phyloP scores from a whole-genome alignment of 2,888 invertebrate species.

The Phytoseiulus persimilis region DNA sequence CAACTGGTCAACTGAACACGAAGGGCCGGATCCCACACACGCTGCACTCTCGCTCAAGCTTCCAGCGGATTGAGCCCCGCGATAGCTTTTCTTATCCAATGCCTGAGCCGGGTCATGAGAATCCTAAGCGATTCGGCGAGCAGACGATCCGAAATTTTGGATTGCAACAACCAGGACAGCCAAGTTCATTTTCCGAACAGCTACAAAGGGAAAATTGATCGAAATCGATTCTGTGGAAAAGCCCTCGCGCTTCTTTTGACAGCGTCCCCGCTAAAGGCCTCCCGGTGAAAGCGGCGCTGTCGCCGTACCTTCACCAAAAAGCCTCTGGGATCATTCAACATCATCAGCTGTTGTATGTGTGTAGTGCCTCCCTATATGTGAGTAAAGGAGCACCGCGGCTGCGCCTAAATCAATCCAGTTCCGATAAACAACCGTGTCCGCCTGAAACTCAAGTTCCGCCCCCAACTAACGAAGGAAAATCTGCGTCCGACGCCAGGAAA shows the following conservation, averaged over 20 bases:
- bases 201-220: background rate
- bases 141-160: background rate
- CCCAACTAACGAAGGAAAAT: background rate
- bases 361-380: background rate
- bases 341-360: background rate
- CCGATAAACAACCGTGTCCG: background rate
- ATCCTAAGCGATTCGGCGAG: background rate
- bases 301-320: background rate
- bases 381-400: background rate
- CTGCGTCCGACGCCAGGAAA: background rate
- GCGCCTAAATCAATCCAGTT: background rate
- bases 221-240: background rate
- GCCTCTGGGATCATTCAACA: background rate
- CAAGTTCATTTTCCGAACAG: background rate
- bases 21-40: slow-evolving; percentile 5
- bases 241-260: background rate
- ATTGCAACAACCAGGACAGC: background rate
- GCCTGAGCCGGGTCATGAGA: background rate
- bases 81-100: background rate
- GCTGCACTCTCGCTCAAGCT: slow-evolving; percentile 5
- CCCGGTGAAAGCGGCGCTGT: background rate
- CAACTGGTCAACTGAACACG: background rate
- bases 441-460: background rate
- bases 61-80: background rate
- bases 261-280: background rate